These are phyloP conservation scores for Microcebus griseorufus DNA, from an alignment of 2,113 vertebrate genomes.

Conservation along the genomic window DNA sequence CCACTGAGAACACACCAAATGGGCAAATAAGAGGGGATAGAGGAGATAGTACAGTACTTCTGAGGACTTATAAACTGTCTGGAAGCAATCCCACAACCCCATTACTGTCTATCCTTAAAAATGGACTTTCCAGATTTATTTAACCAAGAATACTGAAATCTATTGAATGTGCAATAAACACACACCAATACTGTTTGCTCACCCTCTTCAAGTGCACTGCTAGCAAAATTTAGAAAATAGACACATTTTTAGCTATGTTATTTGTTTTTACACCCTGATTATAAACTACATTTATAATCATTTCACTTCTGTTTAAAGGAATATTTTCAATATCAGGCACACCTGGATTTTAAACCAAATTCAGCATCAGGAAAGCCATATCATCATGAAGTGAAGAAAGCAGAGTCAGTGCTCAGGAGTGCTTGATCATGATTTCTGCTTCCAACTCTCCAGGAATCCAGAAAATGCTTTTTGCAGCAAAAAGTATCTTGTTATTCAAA, in stretches of 20 bases:
- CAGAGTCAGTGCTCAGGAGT: too few relatives aligned
- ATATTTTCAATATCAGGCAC: background rate
- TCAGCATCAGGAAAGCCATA: background rate
- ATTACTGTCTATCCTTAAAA: background rate
- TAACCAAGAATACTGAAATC: background rate
- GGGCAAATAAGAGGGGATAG: background rate
- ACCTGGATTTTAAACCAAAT: background rate
- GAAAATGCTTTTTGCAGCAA: constrained; percentile 6
- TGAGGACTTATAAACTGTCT: background rate
- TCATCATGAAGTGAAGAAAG: background rate
- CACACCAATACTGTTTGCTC: background rate
- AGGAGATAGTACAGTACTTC: background rate
- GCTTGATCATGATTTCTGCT: background rate
- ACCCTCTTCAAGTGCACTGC: background rate
- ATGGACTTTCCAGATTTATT: background rate
- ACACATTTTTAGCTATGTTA: background rate
- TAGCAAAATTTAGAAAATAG: background rate
- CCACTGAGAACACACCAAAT: background rate
- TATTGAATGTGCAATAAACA: background rate
- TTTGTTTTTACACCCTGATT: background rate
- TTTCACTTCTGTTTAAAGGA: background rate
- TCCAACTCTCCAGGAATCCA: background rate
- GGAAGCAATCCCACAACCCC: background rate
- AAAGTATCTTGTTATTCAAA: background rate
- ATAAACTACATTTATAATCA: background rate